phyloP scores from a whole-genome alignment of 2,888 invertebrate genomes.

The Timema podura region DNA sequence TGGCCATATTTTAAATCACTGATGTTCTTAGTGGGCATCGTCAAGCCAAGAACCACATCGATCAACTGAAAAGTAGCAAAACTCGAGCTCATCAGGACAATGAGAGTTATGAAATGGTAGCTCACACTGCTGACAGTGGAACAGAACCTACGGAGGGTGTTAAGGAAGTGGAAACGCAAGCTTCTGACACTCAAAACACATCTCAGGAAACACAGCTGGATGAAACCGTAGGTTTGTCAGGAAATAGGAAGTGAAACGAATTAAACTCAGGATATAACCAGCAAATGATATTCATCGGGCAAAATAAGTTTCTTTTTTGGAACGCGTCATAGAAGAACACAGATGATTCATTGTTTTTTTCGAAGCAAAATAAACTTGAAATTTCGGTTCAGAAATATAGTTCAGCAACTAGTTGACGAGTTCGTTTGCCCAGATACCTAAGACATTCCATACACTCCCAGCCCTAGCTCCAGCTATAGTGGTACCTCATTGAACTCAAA shows the following conservation, averaged over 20 bases:
- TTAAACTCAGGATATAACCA: neutral
- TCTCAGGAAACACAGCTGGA: neutral
- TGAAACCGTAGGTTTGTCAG: conserved; percentile 1
- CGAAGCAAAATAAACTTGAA: conserved; percentile 2
- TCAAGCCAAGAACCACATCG: conserved; percentile 7
- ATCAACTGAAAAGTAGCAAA: neutral
- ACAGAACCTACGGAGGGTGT: neutral
- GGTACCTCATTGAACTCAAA: neutral
- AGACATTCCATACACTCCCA: neutral
- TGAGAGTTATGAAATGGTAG: neutral
- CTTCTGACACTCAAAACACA: neutral
- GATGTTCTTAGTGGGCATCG: neutral
- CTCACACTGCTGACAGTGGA: neutral
- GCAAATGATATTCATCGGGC: neutral
- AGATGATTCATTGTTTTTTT: neutral
- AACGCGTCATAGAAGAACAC: neutral
- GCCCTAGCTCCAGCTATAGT: neutral
- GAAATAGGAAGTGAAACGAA: neutral
- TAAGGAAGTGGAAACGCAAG: neutral
- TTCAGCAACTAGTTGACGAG: neutral
- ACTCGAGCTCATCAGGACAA: conserved; percentile 7
- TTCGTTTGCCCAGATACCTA: neutral
- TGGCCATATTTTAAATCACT: neutral
- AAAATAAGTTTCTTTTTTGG: neutral
- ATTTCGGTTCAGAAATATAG: neutral